These are phyloP conservation scores for Pao palembangensis DNA, from an alignment of 2,113 vertebrate genomes.

Conservation along the genomic window DNA sequence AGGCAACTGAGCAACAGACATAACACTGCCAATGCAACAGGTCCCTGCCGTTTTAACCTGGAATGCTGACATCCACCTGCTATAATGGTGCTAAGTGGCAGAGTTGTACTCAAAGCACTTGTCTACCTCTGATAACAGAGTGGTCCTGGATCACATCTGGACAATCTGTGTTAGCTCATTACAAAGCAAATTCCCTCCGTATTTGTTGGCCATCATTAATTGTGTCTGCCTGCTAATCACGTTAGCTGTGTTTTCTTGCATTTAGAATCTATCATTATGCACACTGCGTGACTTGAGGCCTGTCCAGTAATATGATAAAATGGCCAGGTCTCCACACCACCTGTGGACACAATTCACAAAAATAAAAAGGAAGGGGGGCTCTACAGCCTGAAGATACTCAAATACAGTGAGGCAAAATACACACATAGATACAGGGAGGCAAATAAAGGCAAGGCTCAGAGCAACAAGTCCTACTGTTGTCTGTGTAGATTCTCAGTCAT, in stretches of 20 bases:
- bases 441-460: conserved; percentile 52
- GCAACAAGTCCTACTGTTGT: conserved; percentile 55
- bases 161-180: conserved; percentile 56
- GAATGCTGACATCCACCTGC: conserved; percentile 39
- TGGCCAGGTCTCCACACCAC: conserved; percentile 35
- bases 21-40: conserved; percentile 21
- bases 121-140: conserved; percentile 44
- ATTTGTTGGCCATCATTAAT: conserved; percentile 64
- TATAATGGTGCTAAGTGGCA: conserved; percentile 53
- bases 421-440: too few species aligned
- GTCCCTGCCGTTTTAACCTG: conserved; percentile 17
- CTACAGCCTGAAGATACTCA: conserved; percentile 21
- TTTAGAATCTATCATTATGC: conserved; percentile 42
- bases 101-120: conserved; percentile 31
- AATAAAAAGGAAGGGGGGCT: conserved; percentile 19
- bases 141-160: conserved; percentile 55
- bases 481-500: too few species aligned
- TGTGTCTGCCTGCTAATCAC: conserved; percentile 50
- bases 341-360: conserved; percentile 20
- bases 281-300: conserved; percentile 20
- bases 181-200: conserved; percentile 50
- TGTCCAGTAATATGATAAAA: conserved; percentile 20
- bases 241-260: conserved; percentile 40
- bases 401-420: conserved; percentile 4
- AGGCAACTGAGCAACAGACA: conserved; percentile 19